Percentiles rank a stretch among this genome's conserved stretches.
These are phyloP conservation scores for Zootermopsis nevadensis DNA, from an alignment of 2,888 invertebrate species.

Conservation along the genomic window DNA sequence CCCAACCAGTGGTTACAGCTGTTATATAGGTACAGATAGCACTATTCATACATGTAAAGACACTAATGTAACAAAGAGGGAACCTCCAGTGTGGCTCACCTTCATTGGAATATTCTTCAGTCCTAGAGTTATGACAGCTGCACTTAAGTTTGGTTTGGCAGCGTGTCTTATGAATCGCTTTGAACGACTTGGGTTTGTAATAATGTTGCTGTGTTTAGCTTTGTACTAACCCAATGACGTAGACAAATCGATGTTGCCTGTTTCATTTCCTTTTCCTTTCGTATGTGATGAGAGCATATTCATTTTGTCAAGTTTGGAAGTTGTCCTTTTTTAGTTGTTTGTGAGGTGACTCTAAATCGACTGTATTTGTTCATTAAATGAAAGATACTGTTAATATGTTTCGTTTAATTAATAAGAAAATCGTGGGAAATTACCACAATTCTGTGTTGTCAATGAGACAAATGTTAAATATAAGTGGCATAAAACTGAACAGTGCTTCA, in stretches of 20 bases:
- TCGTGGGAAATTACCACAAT: not conserved
- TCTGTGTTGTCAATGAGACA: not conserved
- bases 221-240: slow-evolving; percentile 54
- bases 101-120: slow-evolving; percentile 61
- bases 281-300: not conserved
- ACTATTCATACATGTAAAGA: slow-evolving; percentile 8
- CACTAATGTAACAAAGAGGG: not conserved
- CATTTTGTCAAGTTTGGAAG: not conserved
- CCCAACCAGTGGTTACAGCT: not conserved
- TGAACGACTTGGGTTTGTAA: slow-evolving; percentile 60
- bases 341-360: not conserved
- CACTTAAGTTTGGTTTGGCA: slow-evolving; percentile 60
- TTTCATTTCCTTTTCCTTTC: not conserved
- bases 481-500: not conserved
- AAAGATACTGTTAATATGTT: not conserved
- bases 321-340: not conserved
- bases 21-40: not conserved
- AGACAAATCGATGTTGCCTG: not conserved
- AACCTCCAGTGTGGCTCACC: slow-evolving; percentile 57
- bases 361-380: not conserved
- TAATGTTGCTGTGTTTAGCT: slow-evolving; percentile 60
- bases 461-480: not conserved
- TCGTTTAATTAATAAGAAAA: slow-evolving; percentile 22
- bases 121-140: slow-evolving; percentile 59
- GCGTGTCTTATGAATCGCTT: slow-evolving; percentile 61